Percentiles rank a stretch among this genome's conserved stretches.
Conservation (phyloP, 2,797 vertebrate genomes). For the Dendrocincla fuliginosa region DNA sequence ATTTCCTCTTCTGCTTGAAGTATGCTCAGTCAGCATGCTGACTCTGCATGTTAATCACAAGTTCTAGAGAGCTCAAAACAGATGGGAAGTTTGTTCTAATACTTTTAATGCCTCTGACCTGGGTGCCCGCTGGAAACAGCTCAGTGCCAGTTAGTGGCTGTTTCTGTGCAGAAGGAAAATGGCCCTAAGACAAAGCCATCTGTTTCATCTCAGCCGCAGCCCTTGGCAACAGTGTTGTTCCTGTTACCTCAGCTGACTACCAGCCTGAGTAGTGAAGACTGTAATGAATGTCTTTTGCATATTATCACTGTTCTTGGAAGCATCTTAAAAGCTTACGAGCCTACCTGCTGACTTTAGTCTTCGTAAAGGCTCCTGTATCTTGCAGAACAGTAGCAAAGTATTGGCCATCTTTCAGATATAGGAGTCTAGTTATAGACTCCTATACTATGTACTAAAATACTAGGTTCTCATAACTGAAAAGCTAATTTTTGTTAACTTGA, state of each 20-base stretch:
- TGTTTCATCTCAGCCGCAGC: background rate
- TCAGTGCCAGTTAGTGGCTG: background rate
- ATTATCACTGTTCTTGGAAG: background rate
- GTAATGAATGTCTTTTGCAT: background rate
- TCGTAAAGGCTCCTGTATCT: background rate
- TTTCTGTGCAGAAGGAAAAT: background rate
- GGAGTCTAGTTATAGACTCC: background rate
- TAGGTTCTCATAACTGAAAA: background rate
- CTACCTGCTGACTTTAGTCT: background rate
- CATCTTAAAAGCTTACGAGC: background rate
- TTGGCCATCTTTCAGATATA: background rate
- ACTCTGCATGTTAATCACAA: background rate
- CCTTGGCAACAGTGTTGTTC: background rate
- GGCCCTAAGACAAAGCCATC: background rate
- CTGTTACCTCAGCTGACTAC: background rate
- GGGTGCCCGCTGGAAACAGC: background rate
- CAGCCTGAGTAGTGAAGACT: background rate
- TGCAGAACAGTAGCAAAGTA: background rate
- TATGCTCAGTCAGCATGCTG: conserved; percentile 1
- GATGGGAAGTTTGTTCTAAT: background rate
- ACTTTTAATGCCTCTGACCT: background rate
- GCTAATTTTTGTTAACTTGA: background rate
- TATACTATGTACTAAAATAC: too few species aligned
- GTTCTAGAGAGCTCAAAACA: background rate
- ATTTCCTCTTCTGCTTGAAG: conserved; percentile 5